Conservation (phyloP, 2,113 vertebrate species). For the Onychostoma macrolepis region DNA sequence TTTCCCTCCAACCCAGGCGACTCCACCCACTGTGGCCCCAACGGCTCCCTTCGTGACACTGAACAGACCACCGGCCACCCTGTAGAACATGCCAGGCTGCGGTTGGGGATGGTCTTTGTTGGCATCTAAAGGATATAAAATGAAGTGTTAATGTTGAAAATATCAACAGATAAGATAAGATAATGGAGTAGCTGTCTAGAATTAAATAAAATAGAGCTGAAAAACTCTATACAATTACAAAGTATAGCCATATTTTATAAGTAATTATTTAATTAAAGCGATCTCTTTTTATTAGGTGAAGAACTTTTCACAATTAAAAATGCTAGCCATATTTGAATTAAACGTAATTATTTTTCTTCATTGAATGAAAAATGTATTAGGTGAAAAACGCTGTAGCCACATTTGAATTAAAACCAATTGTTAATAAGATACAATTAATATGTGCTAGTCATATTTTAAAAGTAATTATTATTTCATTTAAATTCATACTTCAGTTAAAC, state of each 20-base stretch:
- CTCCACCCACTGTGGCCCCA: slow-evolving; percentile 89
- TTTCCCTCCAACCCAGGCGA: slow-evolving; percentile 96
- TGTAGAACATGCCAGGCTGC: slow-evolving; percentile 89
- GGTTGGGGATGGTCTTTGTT: slow-evolving; percentile 88
- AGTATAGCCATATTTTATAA: too few species aligned
- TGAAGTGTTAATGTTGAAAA: background rate
- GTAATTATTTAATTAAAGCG: too few species aligned
- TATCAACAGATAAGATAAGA: background rate
- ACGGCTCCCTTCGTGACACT: slow-evolving; percentile 93
- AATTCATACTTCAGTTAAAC: background rate
- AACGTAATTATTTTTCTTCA: too few species aligned
- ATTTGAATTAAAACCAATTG: too few species aligned
- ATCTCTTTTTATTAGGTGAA: too few species aligned
- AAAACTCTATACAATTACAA: too few species aligned
- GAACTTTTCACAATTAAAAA: too few species aligned
- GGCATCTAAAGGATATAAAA: slow-evolving; percentile 70
- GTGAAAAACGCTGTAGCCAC: too few species aligned
- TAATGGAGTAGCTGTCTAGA: background rate
- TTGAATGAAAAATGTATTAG: too few species aligned
- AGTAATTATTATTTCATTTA: background rate
- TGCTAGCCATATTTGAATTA: too few species aligned
- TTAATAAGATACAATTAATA: background rate
- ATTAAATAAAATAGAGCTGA: background rate
- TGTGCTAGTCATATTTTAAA: background rate
- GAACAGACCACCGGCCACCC: slow-evolving; percentile 90